These are phyloP conservation scores for Anguilla marmorata DNA, from an alignment of 2,797 vertebrate species.

Conservation along the genomic window DNA sequence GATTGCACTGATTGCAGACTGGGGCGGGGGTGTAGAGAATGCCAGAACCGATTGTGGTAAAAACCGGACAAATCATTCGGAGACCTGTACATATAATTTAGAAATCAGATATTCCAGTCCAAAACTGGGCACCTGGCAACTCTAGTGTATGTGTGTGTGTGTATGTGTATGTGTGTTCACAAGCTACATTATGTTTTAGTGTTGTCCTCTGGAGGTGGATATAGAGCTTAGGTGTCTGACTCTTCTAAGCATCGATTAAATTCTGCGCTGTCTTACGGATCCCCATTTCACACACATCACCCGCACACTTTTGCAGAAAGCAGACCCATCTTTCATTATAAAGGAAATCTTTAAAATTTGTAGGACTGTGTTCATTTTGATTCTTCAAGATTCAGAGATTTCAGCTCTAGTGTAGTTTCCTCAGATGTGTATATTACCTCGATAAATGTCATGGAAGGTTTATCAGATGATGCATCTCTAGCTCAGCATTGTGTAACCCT, in stretches of 20 bases:
- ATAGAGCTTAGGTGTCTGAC: not conserved
- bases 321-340: not conserved
- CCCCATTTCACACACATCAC: not conserved
- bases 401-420: not conserved
- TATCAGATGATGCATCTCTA: conserved; percentile 2
- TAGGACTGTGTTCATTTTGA: not conserved
- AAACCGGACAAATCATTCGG: no score
- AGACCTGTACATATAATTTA: no score
- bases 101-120: no score
- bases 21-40: no score
- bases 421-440: not conserved
- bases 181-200: not conserved
- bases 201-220: not conserved
- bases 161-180: not conserved
- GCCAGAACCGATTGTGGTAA: no score
- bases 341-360: not conserved
- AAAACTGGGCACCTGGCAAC: no score
- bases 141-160: not conserved
- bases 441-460: not conserved
- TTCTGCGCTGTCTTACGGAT: not conserved
- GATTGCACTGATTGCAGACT: no score
- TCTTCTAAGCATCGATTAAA: not conserved
- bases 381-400: not conserved
- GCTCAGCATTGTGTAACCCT: not conserved
- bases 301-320: not conserved